These are phyloP conservation scores for Erebia epiphron DNA, from an alignment of 2,888 invertebrate genomes.

Conservation along the genomic window DNA sequence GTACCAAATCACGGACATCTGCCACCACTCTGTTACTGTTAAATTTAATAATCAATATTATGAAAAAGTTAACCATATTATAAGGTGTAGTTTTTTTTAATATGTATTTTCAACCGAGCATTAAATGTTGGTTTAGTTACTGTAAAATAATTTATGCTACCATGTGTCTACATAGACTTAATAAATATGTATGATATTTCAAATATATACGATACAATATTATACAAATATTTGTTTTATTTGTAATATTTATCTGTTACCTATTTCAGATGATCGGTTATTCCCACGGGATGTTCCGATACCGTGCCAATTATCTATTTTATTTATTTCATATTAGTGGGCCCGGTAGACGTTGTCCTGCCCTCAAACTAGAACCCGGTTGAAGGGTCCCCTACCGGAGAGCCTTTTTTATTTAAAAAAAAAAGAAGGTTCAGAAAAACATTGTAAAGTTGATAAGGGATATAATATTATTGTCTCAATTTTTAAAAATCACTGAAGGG, in stretches of 20 bases:
- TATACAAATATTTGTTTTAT: slow-evolving; percentile 48
- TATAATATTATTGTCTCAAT: background rate
- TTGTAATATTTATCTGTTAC: slow-evolving; percentile 11
- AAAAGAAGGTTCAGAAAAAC: too few species aligned
- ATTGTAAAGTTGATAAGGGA: too few species aligned
- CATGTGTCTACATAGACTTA: slow-evolving; percentile 59
- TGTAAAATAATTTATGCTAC: slow-evolving; percentile 37
- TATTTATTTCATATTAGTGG: too few species aligned
- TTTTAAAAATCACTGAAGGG: background rate
- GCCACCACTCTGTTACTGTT: background rate
- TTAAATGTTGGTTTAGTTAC: slow-evolving; percentile 30
- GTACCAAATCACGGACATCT: background rate
- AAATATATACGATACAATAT: slow-evolving; percentile 68
- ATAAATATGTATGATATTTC: slow-evolving; percentile 70
- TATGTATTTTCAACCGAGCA: slow-evolving; percentile 36
- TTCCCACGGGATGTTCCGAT: background rate
- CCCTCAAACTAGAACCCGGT: too few species aligned
- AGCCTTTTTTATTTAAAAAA: too few species aligned
- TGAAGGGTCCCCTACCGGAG: too few species aligned
- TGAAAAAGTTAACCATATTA: slow-evolving; percentile 8
- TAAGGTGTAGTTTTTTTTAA: slow-evolving; percentile 45
- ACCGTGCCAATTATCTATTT: background rate
- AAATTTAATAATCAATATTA: background rate
- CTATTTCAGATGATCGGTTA: background rate
- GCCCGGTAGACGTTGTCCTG: too few species aligned